Base-by-base conservation (phyloP, 2,113 vertebrate species). In the Phodopus roborovskii region DNA sequence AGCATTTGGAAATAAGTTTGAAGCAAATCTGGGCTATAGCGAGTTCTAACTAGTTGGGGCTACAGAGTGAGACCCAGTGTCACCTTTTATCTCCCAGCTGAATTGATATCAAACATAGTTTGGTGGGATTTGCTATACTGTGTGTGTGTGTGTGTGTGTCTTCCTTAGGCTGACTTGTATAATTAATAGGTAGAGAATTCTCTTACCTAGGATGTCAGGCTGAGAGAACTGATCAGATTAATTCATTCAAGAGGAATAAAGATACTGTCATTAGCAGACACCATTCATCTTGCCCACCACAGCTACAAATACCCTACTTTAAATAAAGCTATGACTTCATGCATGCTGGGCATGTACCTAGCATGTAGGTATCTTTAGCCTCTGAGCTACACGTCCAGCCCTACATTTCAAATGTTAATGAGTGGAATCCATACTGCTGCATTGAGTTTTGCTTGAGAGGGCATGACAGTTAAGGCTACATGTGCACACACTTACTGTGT, bases 391-490 rank as follows among this genome's bases (percentile, higher is more conserved):
- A 45, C 6, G 3, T 45, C 3, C 6, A 45, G 45, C 45, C 45
- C 45, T 45, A 6, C 45, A 45, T 45, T 24, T 78, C 58, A 78
- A 85, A 48, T 0, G 13, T 48, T 36, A 66, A 42, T 42, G 62
- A 53, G 24, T 64, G 39, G 87, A 94, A 94, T 26, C 24, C 15
- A 26, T 24, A 94, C 22, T 30, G 4, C 20, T 71, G 48, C 1
- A 17, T 3, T 71, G 64, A 39, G 22, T 50, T 39, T 33, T 2
- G 1, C 30, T 74, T 68, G 1, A 5, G 60, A 74, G 10, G 3
- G 12, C 4, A 20, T 0, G 28, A 30, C 24, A 53, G 53, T 50
- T 39, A n/a, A 2, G 11, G 1, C 64, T n/a, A 20, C 12, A 1
- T 24, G 2, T 1, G 12, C 56, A 7, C 19, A 50, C 0, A 3